phyloP scores from a whole-genome alignment of 2,888 invertebrate genomes.

The Euclidia mi region DNA sequence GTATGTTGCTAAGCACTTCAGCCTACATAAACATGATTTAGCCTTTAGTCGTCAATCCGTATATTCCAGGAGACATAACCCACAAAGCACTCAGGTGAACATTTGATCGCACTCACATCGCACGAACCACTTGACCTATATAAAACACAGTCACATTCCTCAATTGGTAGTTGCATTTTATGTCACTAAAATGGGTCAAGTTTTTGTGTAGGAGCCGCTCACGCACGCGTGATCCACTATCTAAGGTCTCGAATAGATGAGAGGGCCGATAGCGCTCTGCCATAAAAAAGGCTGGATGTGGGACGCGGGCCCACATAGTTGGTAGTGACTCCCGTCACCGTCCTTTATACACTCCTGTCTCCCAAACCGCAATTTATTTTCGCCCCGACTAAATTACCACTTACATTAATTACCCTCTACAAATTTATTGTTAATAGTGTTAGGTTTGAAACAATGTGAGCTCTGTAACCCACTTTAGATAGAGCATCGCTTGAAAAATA shows the following conservation, averaged over 20 bases:
- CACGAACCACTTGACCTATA: constrained; percentile 53
- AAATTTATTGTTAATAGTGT: constrained; percentile 66
- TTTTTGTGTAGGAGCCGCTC: constrained; percentile 74
- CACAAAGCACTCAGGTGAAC: constrained; percentile 23
- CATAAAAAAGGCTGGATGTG: constrained; percentile 85
- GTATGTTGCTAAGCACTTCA: background rate
- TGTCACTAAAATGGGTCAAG: constrained; percentile 76
- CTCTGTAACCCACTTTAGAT: constrained; percentile 11
- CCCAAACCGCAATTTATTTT: constrained; percentile 82
- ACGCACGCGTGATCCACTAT: constrained; percentile 84
- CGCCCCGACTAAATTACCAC: constrained; percentile 64
- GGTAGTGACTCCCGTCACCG: constrained; percentile 71
- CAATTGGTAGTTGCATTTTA: constrained; percentile 70
- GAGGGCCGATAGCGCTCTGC: constrained; percentile 83
- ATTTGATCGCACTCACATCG: constrained; percentile 40
- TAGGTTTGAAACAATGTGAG: constrained; percentile 43
- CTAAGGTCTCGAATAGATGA: constrained; percentile 83
- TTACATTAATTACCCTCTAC: constrained; percentile 69
- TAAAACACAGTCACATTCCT: constrained; percentile 58
- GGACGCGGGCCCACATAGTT: constrained; percentile 69
- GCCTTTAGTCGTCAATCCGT: background rate
- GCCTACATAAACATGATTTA: background rate
- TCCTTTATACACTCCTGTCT: constrained; percentile 81
- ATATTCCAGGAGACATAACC: constrained; percentile 12
- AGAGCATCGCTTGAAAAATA: background rate